Conservation (phyloP, 2,888 invertebrate genomes). For the Troides helena region DNA sequence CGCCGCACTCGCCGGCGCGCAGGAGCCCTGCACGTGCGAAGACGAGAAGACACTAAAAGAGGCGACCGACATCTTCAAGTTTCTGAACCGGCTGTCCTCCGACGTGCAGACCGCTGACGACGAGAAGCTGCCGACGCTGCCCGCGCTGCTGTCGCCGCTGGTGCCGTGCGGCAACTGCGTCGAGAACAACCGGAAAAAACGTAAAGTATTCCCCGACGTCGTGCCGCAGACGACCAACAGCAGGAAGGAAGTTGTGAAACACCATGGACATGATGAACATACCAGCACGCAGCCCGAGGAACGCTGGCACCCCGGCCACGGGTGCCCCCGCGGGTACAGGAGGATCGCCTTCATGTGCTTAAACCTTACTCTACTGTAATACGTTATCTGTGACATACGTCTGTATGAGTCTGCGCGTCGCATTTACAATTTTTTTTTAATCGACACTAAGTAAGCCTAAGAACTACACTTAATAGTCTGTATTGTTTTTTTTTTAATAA, state of each 20-base stretch:
- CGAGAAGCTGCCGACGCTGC: slow-evolving; percentile 33
- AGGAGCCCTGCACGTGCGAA: slow-evolving; percentile 10
- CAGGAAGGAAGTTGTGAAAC: neutral
- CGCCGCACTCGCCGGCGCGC: neutral
- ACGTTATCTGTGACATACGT: neutral
- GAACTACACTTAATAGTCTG: neutral
- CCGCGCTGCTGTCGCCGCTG: slow-evolving; percentile 38
- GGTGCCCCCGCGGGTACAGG: slow-evolving; percentile 28
- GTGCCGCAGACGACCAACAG: neutral
- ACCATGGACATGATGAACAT: neutral
- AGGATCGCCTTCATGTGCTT: slow-evolving; percentile 26
- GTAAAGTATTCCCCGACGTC: slow-evolving; percentile 18
- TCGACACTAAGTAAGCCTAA: too few species aligned
- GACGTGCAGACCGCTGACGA: neutral
- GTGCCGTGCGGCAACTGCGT: slow-evolving; percentile 42
- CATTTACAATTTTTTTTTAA: too few species aligned
- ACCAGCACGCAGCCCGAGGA: neutral
- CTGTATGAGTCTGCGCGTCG: too few species aligned
- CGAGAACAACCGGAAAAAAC: slow-evolving; percentile 34
- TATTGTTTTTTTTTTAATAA: neutral
- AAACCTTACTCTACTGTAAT: slow-evolving; percentile 7
- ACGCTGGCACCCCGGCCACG: slow-evolving; percentile 17
- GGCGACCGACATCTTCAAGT: slow-evolving; percentile 13
- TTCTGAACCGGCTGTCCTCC: slow-evolving; percentile 1
- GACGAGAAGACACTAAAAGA: slow-evolving; percentile 2